Conservation (phyloP, 2,888 invertebrate species). For the Hemicrepidius hirtus region DNA sequence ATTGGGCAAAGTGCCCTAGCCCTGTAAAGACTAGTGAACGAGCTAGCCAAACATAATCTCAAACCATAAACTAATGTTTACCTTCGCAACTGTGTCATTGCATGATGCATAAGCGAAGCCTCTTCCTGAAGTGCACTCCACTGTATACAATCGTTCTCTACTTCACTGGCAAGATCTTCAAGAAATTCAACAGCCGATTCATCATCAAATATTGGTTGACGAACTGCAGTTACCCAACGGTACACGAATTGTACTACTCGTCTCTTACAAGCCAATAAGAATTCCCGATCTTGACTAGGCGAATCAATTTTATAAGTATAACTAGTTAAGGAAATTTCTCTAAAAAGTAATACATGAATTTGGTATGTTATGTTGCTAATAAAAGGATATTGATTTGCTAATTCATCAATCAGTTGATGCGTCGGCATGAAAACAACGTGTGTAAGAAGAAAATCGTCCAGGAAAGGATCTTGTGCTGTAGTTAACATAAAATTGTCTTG, state of each 20-base stretch:
- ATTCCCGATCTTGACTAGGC: conserved; percentile 79
- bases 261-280: conserved; percentile 80
- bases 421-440: conserved; percentile 89
- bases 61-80: conserved; percentile 47
- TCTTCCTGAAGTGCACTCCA: conserved; percentile 79
- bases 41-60: too few species aligned
- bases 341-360: neutral
- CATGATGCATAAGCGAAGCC: conserved; percentile 80
- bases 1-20: too few species aligned
- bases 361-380: neutral
- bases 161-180: conserved; percentile 82
- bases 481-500: conserved; percentile 69
- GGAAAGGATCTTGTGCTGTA: conserved; percentile 79
- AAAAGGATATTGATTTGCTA: conserved; percentile 87
- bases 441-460: conserved; percentile 89
- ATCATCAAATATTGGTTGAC: conserved; percentile 85
- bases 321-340: conserved; percentile 70
- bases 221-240: conserved; percentile 83
- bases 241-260: conserved; percentile 87
- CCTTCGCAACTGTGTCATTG: conserved; percentile 78
- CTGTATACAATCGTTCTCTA: conserved; percentile 79
- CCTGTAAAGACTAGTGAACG: too few species aligned
- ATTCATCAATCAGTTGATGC: conserved; percentile 82
- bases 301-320: conserved; percentile 76
- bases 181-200: conserved; percentile 82